These are phyloP conservation scores for Euwallacea fornicatus DNA, from an alignment of 1,140 invertebrate genomes.

Conservation along the genomic window DNA sequence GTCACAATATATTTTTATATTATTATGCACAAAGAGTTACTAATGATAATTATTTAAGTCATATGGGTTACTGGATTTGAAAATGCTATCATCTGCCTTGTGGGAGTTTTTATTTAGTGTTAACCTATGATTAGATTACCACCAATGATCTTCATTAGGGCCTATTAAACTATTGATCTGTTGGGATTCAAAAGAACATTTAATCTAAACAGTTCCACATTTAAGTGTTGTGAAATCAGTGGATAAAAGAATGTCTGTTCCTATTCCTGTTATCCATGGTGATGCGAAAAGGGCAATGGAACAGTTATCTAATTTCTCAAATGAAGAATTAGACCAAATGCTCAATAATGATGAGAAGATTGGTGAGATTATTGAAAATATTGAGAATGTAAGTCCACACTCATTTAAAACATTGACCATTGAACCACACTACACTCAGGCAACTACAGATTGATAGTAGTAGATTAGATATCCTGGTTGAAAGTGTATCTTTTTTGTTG, in stretches of 20 bases:
- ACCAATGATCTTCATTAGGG: too few species aligned
- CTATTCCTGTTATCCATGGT: conserved; percentile 42
- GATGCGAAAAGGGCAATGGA: conserved; percentile 43
- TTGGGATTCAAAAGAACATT: too few species aligned
- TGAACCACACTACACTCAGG: background rate
- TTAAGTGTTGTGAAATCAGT: too few species aligned
- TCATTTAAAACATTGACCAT: background rate
- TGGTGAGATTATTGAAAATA: conserved; percentile 74
- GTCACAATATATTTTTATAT: too few species aligned
- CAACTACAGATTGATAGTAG: background rate
- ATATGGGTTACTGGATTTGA: too few species aligned
- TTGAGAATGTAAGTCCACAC: conserved; percentile 68
- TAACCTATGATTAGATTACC: too few species aligned
- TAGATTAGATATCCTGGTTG: background rate
- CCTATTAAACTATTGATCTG: too few species aligned
- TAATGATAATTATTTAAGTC: too few species aligned
- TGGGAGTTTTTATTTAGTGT: too few species aligned
- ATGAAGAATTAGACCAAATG: conserved; percentile 79
- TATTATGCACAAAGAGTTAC: too few species aligned
- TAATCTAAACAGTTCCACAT: too few species aligned
- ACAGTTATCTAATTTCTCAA: conserved; percentile 53
- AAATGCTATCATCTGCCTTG: too few species aligned
- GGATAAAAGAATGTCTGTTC: conserved; percentile 24
- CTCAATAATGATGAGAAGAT: conserved; percentile 83
- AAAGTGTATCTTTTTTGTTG: background rate